Percentiles rank a stretch among this genome's conserved stretches.
These are phyloP conservation scores for Agonopterix heracliana DNA, from an alignment of 2,888 invertebrate genomes.

Conservation along the genomic window DNA sequence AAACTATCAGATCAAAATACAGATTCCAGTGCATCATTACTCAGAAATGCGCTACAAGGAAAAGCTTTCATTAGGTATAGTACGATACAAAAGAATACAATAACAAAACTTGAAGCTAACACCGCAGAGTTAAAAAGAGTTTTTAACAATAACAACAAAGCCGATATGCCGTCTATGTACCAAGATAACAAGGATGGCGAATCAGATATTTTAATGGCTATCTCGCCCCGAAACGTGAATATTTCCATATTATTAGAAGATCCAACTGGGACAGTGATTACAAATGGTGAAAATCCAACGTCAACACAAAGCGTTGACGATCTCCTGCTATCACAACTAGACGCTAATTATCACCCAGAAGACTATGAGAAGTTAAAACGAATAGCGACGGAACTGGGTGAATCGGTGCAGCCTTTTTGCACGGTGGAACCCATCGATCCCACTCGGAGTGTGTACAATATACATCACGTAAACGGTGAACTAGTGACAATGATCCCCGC, in stretches of 20 bases:
- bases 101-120: constrained; percentile 52
- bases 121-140: constrained; percentile 58
- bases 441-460: constrained; percentile 71
- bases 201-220: constrained; percentile 57
- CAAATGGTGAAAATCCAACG: constrained; percentile 71
- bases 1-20: constrained; percentile 85
- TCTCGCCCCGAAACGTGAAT: constrained; percentile 60
- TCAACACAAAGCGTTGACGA: constrained; percentile 82
- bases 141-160: constrained; percentile 67
- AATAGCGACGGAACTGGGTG: constrained; percentile 88
- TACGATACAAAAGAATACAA: constrained; percentile 71
- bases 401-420: constrained; percentile 84
- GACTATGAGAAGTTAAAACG: constrained; percentile 91
- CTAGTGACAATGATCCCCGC: constrained; percentile 69
- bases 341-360: constrained; percentile 82
- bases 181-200: constrained; percentile 56
- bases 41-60: constrained; percentile 89
- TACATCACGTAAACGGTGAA: constrained; percentile 67
- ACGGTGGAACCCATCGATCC: constrained; percentile 73
- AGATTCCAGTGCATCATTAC: constrained; percentile 82
- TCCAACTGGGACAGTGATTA: constrained; percentile 52
- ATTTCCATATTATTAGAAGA: constrained; percentile 71
- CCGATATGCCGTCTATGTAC: constrained; percentile 76
- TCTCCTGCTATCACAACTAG: constrained; percentile 80
- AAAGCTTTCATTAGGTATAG: constrained; percentile 79